Conservation (phyloP, 37 sponge, comb jelly and placozoan genomes). For the Agelas oroides region DNA sequence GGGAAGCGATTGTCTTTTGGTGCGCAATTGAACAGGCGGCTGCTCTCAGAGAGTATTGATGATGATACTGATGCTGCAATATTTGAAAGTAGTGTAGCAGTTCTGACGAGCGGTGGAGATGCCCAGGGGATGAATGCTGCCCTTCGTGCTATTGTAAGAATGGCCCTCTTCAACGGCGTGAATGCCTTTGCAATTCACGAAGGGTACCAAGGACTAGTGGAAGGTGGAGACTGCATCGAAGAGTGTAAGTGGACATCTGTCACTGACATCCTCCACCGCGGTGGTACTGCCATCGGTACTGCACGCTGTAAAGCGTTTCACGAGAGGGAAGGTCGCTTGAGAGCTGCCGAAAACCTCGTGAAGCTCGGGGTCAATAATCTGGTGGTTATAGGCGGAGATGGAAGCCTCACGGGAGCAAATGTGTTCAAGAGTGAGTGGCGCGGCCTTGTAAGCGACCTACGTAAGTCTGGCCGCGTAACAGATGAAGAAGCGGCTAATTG, state of each 20-base stretch:
- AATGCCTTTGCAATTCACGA: conserved; percentile 72
- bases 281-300: conserved; percentile 90
- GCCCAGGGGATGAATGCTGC: conserved; percentile 92
- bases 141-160: conserved; percentile 79
- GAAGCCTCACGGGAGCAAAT: conserved; percentile 93
- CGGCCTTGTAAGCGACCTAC: conserved; percentile 61
- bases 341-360: conserved; percentile 84
- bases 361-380: conserved; percentile 73
- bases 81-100: conserved; percentile 26
- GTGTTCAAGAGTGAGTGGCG: conserved; percentile 86
- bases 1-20: background rate
- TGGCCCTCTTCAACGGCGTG: conserved; percentile 70
- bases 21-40: too few relatives aligned
- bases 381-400: conserved; percentile 93
- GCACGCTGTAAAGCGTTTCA: conserved; percentile 86
- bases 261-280: conserved; percentile 74
- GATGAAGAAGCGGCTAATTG: conserved; percentile 22
- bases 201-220: conserved; percentile 86
- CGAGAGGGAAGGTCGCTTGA: conserved; percentile 64
- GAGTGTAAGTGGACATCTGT: conserved; percentile 80
- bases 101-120: conserved; percentile 91
- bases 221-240: conserved; percentile 75
- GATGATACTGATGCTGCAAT: too few relatives aligned
- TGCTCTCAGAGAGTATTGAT: too few relatives aligned
- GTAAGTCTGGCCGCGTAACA: conserved; percentile 16